Percentiles rank a stretch among this genome's conserved stretches.
phyloP scores from a whole-genome alignment of 2,797 vertebrate genomes.

The Fundulus diaphanus region DNA sequence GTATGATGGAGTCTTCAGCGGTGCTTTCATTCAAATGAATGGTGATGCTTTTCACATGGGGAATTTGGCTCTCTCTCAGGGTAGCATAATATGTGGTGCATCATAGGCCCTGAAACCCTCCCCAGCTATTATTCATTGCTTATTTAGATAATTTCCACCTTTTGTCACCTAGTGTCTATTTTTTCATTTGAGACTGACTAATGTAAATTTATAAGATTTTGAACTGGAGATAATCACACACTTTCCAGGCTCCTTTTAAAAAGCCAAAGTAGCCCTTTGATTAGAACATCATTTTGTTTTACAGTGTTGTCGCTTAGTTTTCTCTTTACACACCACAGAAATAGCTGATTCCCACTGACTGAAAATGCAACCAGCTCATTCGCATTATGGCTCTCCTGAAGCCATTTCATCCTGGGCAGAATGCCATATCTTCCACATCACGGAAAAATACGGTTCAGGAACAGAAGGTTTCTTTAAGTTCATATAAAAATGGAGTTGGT shows the following conservation, averaged over 20 bases:
- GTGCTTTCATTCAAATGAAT: background rate
- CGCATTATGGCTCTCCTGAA: background rate
- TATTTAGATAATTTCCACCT: background rate
- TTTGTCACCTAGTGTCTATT: background rate
- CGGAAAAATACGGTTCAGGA: background rate
- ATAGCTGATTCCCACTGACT: background rate
- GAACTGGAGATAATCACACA: background rate
- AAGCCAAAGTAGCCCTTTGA: background rate
- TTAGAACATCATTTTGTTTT: background rate
- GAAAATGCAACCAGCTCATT: background rate
- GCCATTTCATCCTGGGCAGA: background rate
- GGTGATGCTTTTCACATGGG: background rate
- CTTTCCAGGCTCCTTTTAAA: background rate
- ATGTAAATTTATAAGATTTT: background rate
- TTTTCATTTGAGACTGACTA: background rate
- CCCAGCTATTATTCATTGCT: background rate
- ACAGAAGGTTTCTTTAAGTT: background rate
- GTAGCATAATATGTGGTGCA: background rate
- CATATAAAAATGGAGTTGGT: background rate
- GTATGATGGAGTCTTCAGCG: slow-evolving; percentile 29
- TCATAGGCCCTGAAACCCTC: background rate
- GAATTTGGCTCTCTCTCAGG: background rate
- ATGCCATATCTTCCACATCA: background rate
- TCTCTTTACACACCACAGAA: background rate
- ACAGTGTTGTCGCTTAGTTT: too few species aligned